Base-by-base conservation (phyloP, 2,888 invertebrate genomes). In the Rhaphigaster nebulosa region DNA sequence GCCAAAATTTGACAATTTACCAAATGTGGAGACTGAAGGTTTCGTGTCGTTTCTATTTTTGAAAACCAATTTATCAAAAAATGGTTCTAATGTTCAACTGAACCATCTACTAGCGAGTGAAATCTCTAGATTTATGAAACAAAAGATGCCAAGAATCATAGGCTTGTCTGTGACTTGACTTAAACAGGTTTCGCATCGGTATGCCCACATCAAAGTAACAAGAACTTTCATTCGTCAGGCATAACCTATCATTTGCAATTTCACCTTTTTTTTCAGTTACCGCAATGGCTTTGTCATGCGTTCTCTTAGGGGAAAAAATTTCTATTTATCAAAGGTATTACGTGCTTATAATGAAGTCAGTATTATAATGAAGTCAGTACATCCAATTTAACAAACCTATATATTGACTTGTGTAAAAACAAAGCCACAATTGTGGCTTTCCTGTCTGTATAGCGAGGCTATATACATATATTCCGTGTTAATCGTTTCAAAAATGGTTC, bases 221-320 rank as follows among this genome's bases (percentile, higher is more conserved):
- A 0, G 29, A 15, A 65, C 34, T 70, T 70, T 34, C 34, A 34
- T 70, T 70, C 15, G 3, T 5, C 29, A n/a, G 65, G 29, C 65
- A 65, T n/a, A 65, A 65, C 65, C 65, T 65, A 65, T 65, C 65
- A 70, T 70, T 70, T 70, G 70, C 70, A 70, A 70, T 70, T 70
- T 70, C 70, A 70, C 70, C 70, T 70, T 70, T 70, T 65, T 65
- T 70, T 34, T 70, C 34, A 70, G 34, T 34, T 20, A 70, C 70
- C 70, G 70, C 70, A 34, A 34, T 20, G 34, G 6, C 70, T 20
- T 34, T 34, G 34, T 34, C 70, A 70, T 70, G 34, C 70, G n/a
- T 70, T 70, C 5, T 18, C 70, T 18, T 34, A 34, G 6, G 70
- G 15, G 20, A 34, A 70, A 70, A 70, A 70, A 34, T 15, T 34